Percentiles rank a stretch among this genome's conserved stretches.
Evolutionary conservation across 2,113 vertebrate species (phyloP).

Genomic region (Psephotus haematonotus): DNA sequence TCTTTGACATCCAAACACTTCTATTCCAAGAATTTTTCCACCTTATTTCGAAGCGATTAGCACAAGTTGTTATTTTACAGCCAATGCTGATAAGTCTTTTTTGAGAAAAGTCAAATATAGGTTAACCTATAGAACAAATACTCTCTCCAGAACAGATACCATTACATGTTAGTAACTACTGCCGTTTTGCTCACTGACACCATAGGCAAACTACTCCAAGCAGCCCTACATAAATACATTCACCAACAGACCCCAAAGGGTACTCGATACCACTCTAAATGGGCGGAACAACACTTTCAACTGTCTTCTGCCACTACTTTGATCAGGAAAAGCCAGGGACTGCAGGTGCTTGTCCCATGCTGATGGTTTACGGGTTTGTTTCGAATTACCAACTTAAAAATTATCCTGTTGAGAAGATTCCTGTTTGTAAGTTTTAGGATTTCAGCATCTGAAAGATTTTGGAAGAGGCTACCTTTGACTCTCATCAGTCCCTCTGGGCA

Average conservation of each 20-base stretch:
- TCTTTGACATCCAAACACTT: not conserved
- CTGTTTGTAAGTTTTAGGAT: fast-evolving
- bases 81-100: not conserved
- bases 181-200: not conserved
- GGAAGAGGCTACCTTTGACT: not conserved
- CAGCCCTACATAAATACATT: not conserved
- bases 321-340: not conserved
- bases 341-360: not conserved
- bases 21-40: not conserved
- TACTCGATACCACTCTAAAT: not conserved
- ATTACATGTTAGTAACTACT: constrained; percentile 3
- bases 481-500: not conserved
- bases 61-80: not conserved
- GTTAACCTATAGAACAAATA: not conserved
- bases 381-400: not conserved
- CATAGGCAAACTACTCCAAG: not conserved
- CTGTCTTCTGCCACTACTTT: not conserved
- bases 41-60: not conserved
- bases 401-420: not conserved
- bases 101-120: not conserved
- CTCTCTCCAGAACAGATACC: not conserved
- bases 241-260: not conserved
- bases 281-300: not conserved
- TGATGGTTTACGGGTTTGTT: not conserved
- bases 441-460: not conserved